Evolutionary conservation across 2,113 vertebrate genomes (phyloP), one percentile per base, ranked within the genome.

Genomic region (Climacteris rufus): DNA sequence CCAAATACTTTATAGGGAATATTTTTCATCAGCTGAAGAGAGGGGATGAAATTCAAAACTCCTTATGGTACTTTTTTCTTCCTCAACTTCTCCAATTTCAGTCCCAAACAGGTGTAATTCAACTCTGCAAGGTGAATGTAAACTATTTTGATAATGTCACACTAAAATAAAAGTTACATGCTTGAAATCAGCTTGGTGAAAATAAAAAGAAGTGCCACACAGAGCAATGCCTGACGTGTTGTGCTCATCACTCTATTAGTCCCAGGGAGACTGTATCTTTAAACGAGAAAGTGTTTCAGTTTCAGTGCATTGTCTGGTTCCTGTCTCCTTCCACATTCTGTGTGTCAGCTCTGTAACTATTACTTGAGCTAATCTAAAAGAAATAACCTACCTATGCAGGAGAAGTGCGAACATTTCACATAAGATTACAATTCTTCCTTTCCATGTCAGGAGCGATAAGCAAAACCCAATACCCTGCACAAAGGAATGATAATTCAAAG

Each of bases 401-500:
- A 90, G 93, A 95, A 96, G 47, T 81, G 74, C 94, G 78, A 97
- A 96, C 82, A 93, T 95, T 96, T 97, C 83, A 83, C 54, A 28
- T 96, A 97, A 97, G 95, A 97, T 79, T 95, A 69, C n/a, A 94
- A 96, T 97, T 89, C 78, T 97, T 96, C 90, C 63, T 90, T 93
- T 95, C 90, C 71, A 70, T 97, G 90, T 96, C 94, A 97, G 86
- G 22, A 95, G 56, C 6, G 57, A 95, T 98, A 96, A 97, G 96
- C 87, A 96, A 97, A 97, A 95, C 81, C 71, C 93, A 96, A 82
- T 92, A 96, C 78, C 77, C 84, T 95, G 77, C 95, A 75, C 76
- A 96, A 69, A 97, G 85, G 97, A 97, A 97, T 93, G 89, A 97
- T 97, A 95, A 97, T 95, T 97, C 94, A 91, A 97, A 97, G 91